phyloP scores from a whole-genome alignment of 2,888 invertebrate genomes.

The Caenorhabditis becei region DNA sequence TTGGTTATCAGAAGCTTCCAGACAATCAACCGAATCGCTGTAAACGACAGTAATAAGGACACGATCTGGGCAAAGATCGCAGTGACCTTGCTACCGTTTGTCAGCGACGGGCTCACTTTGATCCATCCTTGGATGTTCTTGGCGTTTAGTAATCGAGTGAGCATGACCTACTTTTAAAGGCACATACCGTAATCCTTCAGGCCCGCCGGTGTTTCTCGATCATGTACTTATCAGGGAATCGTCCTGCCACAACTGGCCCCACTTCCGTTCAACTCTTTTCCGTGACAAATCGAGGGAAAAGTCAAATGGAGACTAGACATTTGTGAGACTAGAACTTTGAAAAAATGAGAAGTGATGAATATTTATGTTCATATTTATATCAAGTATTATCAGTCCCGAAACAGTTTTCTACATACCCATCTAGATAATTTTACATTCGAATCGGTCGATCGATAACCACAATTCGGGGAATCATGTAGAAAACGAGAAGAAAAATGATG shows the following conservation, averaged over 20 bases:
- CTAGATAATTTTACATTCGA: slow-evolving; percentile 1
- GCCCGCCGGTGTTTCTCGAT: slow-evolving; percentile 27
- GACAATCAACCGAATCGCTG: slow-evolving; percentile 38
- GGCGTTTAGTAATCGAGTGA: background rate
- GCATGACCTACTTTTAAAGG: too few relatives aligned
- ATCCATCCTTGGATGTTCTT: slow-evolving; percentile 35
- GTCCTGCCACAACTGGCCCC: slow-evolving; percentile 4
- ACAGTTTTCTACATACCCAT: background rate
- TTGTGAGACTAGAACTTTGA: background rate
- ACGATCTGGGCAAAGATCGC: slow-evolving; percentile 33
- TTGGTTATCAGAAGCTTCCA: background rate
- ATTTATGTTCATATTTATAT: too few relatives aligned
- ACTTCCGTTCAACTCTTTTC: background rate
- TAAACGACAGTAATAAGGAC: slow-evolving; percentile 41
- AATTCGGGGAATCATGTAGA: slow-evolving; percentile 55
- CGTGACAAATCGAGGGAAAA: slow-evolving; percentile 9
- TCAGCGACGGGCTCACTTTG: slow-evolving; percentile 48
- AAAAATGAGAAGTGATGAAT: background rate
- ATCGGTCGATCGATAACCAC: slow-evolving; percentile 22
- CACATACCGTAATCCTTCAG: slow-evolving; percentile 7
- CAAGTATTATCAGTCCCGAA: background rate
- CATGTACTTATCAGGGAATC: slow-evolving; percentile 24
- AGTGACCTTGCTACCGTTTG: slow-evolving; percentile 35
- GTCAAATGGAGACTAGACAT: background rate
- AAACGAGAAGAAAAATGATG: slow-evolving; percentile 48